Conservation (phyloP, 2,113 vertebrate species). For the Erythrolamprus reginae region DNA sequence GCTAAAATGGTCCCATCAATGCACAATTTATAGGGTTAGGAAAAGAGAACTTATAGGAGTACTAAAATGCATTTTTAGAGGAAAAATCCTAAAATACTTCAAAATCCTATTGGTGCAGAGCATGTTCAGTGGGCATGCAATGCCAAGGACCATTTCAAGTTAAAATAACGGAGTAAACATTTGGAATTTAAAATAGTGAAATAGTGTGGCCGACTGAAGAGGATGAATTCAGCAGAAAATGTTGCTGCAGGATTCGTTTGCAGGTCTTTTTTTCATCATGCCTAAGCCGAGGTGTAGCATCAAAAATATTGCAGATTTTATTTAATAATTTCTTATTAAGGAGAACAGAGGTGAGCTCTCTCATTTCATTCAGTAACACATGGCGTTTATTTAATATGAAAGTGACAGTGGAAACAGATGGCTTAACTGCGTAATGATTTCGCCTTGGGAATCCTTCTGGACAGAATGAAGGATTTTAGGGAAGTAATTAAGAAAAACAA, state of each 20-base stretch:
- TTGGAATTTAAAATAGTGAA: neutral
- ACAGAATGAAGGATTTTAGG: neutral
- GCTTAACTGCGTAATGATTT: neutral
- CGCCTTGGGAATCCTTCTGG: neutral
- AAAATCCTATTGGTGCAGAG: neutral
- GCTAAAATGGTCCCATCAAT: neutral
- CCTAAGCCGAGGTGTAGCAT: neutral
- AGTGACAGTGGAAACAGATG: neutral
- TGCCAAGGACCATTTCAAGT: neutral
- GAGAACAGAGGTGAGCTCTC: neutral
- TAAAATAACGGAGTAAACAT: neutral
- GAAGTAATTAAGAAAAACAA: neutral
- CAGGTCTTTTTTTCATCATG: neutral
- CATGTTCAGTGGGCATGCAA: no score
- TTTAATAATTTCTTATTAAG: neutral
- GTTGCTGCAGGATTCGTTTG: neutral
- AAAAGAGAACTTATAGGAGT: neutral
- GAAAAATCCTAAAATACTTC: neutral
- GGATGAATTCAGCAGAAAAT: neutral
- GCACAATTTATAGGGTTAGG: neutral
- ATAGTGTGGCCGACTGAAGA: neutral
- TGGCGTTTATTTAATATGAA: neutral
- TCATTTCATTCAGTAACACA: neutral
- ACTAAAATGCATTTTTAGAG: neutral
- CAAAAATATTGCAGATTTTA: neutral